Base-by-base conservation (phyloP, 2,888 invertebrate genomes). In the Heliconius cydno region DNA sequence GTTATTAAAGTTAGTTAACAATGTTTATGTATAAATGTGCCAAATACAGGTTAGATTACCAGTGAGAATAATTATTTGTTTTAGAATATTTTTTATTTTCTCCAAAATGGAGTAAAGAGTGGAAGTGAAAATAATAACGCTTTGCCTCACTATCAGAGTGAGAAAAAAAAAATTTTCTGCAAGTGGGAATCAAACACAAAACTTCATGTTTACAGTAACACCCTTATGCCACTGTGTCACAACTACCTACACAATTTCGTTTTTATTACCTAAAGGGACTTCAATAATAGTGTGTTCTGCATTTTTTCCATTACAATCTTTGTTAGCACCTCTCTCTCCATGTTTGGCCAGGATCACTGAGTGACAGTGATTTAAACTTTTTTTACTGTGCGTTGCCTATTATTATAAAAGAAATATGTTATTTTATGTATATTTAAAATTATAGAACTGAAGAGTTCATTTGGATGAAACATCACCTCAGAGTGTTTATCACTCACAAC, bases 251-350 rank as follows among this genome's bases (percentile, higher is more conserved):
- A 9, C 9, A 19, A 52, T 52, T 52, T 52, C 19, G 7, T 52
- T 52, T 52, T 7, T 60, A 85, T 85, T 97, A 79, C 99, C 99
- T 2, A 98, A 84, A 0, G 99, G 99, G 0, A 99, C 98, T 46
- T 96, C 95, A 0, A 98, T 86, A 0, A 97, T 87, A 0, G 94
- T 88, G 84, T 98, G 98, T 0, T 96, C 89, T 0, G 98, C 98
- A 91, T 96, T 97, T 91, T 97, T 97, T 1, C 99, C 99, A 88
- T 96, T 96, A 85, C 98, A 98, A 84, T 98, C 97, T 85, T 97
- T 97, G 80, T 96, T 96, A 76, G 86, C 89, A 0, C 99, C 99
- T 28, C 95, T 95, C 83, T 96, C 97, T 0, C 99, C 99, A 82
- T 95, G 88, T 28, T 96, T 92, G 0, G 97, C 99, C 85, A 92